Conservation (phyloP, 2,797 vertebrate genomes). For the Pyrocephalus nanus region DNA sequence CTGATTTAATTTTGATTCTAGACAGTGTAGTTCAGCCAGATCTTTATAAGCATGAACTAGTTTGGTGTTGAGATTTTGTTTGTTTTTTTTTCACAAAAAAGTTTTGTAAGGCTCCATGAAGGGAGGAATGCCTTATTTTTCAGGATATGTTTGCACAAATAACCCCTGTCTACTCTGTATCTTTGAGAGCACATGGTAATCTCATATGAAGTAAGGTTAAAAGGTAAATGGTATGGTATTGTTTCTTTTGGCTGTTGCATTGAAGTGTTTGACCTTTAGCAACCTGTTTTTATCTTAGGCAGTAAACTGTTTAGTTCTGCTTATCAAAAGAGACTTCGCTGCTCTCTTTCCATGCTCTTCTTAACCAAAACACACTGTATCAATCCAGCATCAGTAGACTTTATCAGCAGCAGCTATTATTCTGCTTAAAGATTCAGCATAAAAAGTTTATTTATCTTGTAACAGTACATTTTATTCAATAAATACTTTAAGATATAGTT, state of each 20-base stretch:
- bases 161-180: constrained; percentile 27
- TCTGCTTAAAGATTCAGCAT: background rate
- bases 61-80: background rate
- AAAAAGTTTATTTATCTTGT: background rate
- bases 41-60: constrained; percentile 17
- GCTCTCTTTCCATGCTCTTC: constrained; percentile 52
- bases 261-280: constrained; percentile 52
- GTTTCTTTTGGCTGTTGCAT: constrained; percentile 58
- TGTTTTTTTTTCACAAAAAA: background rate
- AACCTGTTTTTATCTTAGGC: constrained; percentile 64
- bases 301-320: constrained; percentile 57
- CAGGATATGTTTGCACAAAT: constrained; percentile 47
- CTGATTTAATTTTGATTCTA: constrained; percentile 2
- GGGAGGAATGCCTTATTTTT: constrained; percentile 50
- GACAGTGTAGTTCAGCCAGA: background rate
- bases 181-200: constrained; percentile 31
- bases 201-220: constrained; percentile 47
- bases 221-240: constrained; percentile 45
- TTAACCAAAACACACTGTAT: constrained; percentile 54
- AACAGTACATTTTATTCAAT: background rate
- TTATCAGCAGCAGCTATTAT: constrained; percentile 11
- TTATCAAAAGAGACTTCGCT: constrained; percentile 65
- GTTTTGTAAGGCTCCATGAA: background rate
- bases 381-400: constrained; percentile 29
- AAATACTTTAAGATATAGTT: background rate